Evolutionary conservation across 2,888 invertebrate species (phyloP).

Genomic region (Priocnemis perturbator): DNA sequence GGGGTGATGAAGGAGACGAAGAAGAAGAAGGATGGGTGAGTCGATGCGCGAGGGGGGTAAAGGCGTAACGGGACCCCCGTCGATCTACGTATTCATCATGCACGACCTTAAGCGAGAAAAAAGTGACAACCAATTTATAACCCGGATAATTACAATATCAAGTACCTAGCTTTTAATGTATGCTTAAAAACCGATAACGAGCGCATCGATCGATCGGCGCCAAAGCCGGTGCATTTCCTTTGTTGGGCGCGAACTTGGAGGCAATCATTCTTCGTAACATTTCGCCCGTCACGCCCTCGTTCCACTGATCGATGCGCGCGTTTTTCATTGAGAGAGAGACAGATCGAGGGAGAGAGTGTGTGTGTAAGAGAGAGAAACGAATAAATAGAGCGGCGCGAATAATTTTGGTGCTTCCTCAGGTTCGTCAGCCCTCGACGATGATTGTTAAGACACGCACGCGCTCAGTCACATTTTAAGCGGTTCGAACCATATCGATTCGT

Average conservation of each 20-base stretch:
- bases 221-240: conserved; percentile 11
- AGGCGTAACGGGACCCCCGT: conserved; percentile 68
- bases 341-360: too few species aligned
- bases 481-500: too few species aligned
- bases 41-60: conserved; percentile 49
- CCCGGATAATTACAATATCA: conserved; percentile 72
- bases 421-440: too few species aligned
- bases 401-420: too few species aligned
- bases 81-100: conserved; percentile 70
- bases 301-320: too few species aligned
- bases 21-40: conserved; percentile 36
- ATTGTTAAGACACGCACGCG: too few species aligned
- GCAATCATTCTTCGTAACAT: neutral
- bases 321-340: too few species aligned
- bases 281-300: neutral
- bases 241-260: conserved; percentile 2
- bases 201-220: conserved; percentile 42
- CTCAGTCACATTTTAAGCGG: too few species aligned
- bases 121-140: conserved; percentile 72
- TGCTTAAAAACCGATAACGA: conserved; percentile 63
- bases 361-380: too few species aligned
- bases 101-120: conserved; percentile 67
- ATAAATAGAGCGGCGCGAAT: too few species aligned
- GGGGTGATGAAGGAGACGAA: conserved; percentile 31
- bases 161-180: conserved; percentile 59